These are phyloP conservation scores for Acleris sparsana DNA, from an alignment of 2,888 invertebrate genomes.

Conservation along the genomic window DNA sequence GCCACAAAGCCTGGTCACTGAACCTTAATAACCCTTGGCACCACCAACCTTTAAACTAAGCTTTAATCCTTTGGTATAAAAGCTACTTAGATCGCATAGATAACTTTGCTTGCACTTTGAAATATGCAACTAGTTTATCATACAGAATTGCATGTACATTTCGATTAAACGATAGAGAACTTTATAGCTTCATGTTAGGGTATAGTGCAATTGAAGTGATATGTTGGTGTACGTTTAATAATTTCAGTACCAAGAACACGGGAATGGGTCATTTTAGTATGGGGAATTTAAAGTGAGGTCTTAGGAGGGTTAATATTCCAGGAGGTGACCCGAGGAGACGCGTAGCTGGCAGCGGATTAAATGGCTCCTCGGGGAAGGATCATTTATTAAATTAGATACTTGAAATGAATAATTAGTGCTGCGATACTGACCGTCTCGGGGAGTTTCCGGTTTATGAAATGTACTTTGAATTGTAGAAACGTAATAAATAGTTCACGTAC, in stretches of 20 bases:
- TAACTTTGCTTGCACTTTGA: conserved; percentile 16
- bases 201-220: background rate
- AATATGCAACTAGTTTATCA: conserved; percentile 37
- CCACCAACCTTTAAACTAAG: background rate
- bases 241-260: too few relatives aligned
- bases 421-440: background rate
- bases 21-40: conserved; percentile 13
- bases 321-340: conserved; percentile 25
- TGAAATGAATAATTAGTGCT: conserved; percentile 27
- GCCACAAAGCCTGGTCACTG: conserved; percentile 28
- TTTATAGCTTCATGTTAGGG: conserved; percentile 5
- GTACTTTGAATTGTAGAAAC: too few relatives aligned
- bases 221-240: background rate
- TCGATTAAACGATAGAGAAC: background rate
- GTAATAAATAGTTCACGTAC: too few relatives aligned
- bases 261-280: too few relatives aligned
- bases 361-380: conserved; percentile 7
- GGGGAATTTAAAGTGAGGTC: too few relatives aligned
- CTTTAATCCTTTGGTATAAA: conserved; percentile 1
- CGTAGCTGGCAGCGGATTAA: conserved; percentile 22
- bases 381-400: conserved; percentile 31
- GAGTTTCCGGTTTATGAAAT: too few relatives aligned
- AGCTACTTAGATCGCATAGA: conserved; percentile 1
- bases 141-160: conserved; percentile 3
- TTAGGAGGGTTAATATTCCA: conserved; percentile 27